phyloP scores from a whole-genome alignment of 2,888 invertebrate genomes.

The Phortica magna region DNA sequence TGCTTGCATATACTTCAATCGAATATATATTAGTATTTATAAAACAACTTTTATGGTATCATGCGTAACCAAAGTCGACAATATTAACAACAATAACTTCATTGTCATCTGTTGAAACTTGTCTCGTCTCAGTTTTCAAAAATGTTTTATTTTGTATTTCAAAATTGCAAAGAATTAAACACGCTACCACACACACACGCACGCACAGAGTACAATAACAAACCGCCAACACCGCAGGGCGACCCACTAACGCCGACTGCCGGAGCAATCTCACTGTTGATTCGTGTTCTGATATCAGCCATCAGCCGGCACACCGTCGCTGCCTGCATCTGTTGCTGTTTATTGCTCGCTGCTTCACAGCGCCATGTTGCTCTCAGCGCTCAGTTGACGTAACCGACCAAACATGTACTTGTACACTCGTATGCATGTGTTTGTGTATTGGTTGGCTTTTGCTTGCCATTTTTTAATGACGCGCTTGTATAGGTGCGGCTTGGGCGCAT shows the following conservation, averaged over 20 bases:
- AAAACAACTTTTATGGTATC: neutral
- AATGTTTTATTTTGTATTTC: neutral
- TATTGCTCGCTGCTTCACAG: neutral
- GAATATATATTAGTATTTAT: too few relatives aligned
- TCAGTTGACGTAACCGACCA: neutral
- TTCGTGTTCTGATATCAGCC: neutral
- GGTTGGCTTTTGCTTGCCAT: neutral
- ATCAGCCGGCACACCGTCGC: too few relatives aligned
- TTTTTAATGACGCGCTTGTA: neutral
- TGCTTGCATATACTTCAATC: too few relatives aligned
- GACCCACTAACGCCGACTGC: neutral
- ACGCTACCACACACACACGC: neutral
- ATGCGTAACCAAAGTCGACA: neutral
- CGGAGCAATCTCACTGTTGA: neutral
- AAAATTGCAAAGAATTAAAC: neutral
- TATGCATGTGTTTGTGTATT: neutral
- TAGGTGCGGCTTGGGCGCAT: neutral
- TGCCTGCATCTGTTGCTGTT: neutral
- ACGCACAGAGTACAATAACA: neutral
- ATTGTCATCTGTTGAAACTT: neutral
- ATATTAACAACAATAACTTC: neutral
- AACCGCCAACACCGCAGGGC: neutral
- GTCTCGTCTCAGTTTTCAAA: neutral
- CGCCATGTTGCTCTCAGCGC: neutral
- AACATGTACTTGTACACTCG: neutral